Base-by-base conservation (phyloP, 2,113 vertebrate genomes). In the Pleuronectes platessa region DNA sequence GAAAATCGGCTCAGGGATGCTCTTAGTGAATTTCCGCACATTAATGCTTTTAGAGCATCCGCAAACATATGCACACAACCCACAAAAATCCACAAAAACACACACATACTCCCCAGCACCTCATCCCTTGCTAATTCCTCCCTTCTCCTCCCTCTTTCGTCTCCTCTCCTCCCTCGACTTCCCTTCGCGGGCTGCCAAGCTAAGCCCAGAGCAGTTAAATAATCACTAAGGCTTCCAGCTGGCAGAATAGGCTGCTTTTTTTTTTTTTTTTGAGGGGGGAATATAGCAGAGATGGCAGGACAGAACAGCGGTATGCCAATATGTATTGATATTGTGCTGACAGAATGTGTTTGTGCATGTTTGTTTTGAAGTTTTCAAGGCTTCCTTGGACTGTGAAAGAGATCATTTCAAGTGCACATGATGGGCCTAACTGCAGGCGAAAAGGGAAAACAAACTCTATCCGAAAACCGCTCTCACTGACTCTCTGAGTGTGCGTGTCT, bases 221-320 rank as follows among this genome's bases (percentile, higher is more conserved):
- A 92, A 93, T 92, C 90, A 90, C 86, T 77, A 85, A 93, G 83
- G 88, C 91, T 88, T 93, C 93, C 93, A 93, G 92, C 86, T 93
- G 92, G 93, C 93, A 91, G 82, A 65, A 81, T 86, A 81, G 78
- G 72, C 86, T 54, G 79, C 47, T 84, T 81, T 86, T 79, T 81
- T 35, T 61, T 35, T 4, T 35, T 61, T 35, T 61, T 4, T 60
- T 70, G 82, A 79, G 79, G 63, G 64, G 75, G 79, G 68, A 83
- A 81, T 86, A 84, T 72, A 88, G 84, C 67, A 70, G 75, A 63
- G 78, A 90, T 86, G 81, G 82, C 86, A 90, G 86, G 89, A 90
- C 90, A 87, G 86, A 88, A 79, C 85, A 86, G 85, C 31, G 42
- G 83, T 83, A 75, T 88, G 86, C 89, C 92, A 91, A 87, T 90